Evolutionary conservation across 1,140 invertebrate genomes (phyloP), one percentile per base, ranked within the genome.

Genomic region (Hycleus cichorii): DNA sequence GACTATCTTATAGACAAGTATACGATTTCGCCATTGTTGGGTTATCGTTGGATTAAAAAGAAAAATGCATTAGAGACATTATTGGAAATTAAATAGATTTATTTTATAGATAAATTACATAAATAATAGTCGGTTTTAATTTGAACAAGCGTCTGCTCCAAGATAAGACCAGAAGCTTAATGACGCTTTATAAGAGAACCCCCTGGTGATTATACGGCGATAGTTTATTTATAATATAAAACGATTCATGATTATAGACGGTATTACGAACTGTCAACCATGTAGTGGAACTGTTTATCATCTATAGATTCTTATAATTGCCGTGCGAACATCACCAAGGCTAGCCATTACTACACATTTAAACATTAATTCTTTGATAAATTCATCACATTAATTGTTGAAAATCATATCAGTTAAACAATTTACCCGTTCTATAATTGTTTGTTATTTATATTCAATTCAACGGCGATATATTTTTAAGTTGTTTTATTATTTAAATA

Each of bases 201-300:
- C 54, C 54, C 54, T 27, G 47, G 46, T 48, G 54, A 57, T 57
- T 49, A 47, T 49, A 48, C 47, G 38, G 54, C 45, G 32, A 27
- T 57, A 57, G 54, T 57, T 57, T 57, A 48, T 44, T 43, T 56
- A 47, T 18, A 18, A 32, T 32, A 32, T 32, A 7, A 7, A 48
- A 57, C 54, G 51, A 53, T 32, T 53, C 51, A 45, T 57, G 54
- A 46, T 57, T 32, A 32, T 32, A 32, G 42, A 46, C 54, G 54
- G 48, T 57, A 59, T 59, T 59, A 59, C 48, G 45, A 59, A 53
- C 58, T 59, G 58, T 59, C 58, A 53, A 53, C 58, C 45, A 50
- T 11, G 32, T 42, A 9, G 44, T 53, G 50, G 45, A 46, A 50
- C 40, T 53, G 58, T 59, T 59, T 51, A 59, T 59, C 58, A 59